Conservation (phyloP, 1,140 invertebrate species). For the Eriocheir sinensis region DNA sequence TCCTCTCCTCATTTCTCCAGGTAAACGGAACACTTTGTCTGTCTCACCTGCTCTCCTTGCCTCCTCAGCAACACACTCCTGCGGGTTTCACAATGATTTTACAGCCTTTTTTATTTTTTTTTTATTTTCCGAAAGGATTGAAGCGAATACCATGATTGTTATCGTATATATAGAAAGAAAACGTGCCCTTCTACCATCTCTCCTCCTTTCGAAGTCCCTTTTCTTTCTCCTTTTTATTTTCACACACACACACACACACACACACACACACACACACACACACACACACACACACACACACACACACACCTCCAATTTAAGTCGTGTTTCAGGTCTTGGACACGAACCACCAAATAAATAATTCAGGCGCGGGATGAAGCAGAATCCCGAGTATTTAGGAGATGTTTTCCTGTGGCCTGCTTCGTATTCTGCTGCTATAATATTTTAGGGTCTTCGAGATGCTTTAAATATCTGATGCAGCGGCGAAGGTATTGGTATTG, state of each 20-base stretch:
- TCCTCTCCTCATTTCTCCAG: background rate
- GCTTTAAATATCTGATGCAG: background rate
- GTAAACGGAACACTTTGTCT: background rate
- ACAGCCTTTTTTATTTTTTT: background rate
- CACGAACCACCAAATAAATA: background rate
- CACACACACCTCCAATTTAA: constrained; percentile 1
- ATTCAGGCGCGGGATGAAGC: background rate
- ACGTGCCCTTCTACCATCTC: too few species aligned
- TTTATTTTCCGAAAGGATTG: background rate
- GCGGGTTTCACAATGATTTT: background rate
- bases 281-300: background rate
- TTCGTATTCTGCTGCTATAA: background rate
- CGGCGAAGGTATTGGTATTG: background rate
- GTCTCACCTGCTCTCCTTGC: background rate
- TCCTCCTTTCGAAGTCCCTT: background rate
- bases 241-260: too few species aligned
- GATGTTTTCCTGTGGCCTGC: background rate
- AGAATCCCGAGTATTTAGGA: background rate
- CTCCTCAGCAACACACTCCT: background rate
- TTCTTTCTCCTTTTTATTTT: background rate
- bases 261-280: too few species aligned
- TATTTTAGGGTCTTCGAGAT: background rate
- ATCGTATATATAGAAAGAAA: too few species aligned
- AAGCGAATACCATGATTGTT: background rate
- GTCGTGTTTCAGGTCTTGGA: too few species aligned